A percentile compares a stretch with the other conserved stretches of the same genome.
Evolutionary conservation across 2,888 invertebrate genomes (phyloP).

Genomic region (Epinotia ramella): DNA sequence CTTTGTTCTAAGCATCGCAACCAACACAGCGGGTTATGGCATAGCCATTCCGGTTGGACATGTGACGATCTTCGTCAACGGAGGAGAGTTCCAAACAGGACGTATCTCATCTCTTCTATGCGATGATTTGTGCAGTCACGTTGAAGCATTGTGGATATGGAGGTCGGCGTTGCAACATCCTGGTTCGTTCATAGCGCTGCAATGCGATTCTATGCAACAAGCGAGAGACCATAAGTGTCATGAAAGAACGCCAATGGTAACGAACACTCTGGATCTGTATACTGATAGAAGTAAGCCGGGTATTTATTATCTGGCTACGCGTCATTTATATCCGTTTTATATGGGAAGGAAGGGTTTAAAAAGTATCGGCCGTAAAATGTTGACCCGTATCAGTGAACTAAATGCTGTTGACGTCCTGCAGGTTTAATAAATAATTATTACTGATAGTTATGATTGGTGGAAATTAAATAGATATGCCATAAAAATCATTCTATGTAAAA

Average conservation of each 20-base stretch:
- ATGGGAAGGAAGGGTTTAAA: slow-evolving; percentile 67
- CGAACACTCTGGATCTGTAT: slow-evolving; percentile 59
- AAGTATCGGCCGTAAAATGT: slow-evolving; percentile 56
- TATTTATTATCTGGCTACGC: slow-evolving; percentile 61
- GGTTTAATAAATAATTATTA: no score
- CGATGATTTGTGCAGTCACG: slow-evolving; percentile 60
- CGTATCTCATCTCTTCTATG: slow-evolving; percentile 59
- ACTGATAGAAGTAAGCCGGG: slow-evolving; percentile 57
- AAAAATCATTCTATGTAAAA: no score
- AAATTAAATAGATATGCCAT: no score
- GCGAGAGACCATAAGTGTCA: slow-evolving; percentile 62
- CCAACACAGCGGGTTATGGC: slow-evolving; percentile 52
- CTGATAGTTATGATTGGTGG: no score
- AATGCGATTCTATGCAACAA: slow-evolving; percentile 64
- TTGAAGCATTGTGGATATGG: slow-evolving; percentile 60
- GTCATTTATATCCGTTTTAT: slow-evolving; percentile 54
- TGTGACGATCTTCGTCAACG: slow-evolving; percentile 55
- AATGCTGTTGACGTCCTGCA: slow-evolving; percentile 9
- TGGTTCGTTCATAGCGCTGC: slow-evolving; percentile 59
- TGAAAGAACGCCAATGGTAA: slow-evolving; percentile 56
- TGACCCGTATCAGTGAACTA: background rate
- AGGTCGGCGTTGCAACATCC: slow-evolving; percentile 59
- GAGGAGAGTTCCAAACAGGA: slow-evolving; percentile 65
- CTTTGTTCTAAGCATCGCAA: slow-evolving; percentile 50
- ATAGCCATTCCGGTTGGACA: slow-evolving; percentile 52